A percentile compares a stretch with the other conserved stretches of the same genome.
phyloP scores from a whole-genome alignment of 2,888 invertebrate genomes.

The Ditula angustiorana region DNA sequence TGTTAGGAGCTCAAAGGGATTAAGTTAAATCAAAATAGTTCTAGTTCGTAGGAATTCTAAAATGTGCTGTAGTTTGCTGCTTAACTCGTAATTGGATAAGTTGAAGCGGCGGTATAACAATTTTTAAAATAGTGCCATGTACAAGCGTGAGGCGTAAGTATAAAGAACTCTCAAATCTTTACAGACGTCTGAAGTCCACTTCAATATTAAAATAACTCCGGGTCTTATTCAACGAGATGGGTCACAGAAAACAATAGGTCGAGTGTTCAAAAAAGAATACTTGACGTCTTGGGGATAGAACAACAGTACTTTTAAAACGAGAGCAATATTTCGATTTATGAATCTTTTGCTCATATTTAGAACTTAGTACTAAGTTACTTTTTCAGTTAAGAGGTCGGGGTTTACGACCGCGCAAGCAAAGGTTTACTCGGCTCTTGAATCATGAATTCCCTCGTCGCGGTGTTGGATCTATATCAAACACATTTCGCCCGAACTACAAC shows the following conservation, averaged over 20 bases:
- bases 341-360: neutral
- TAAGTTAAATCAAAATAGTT: conserved; percentile 1
- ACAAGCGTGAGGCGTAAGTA: neutral
- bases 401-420: conserved; percentile 13
- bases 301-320: neutral
- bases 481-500: conserved; percentile 2
- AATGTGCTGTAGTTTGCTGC: neutral
- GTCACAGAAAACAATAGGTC: neutral
- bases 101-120: neutral
- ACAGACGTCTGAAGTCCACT: neutral
- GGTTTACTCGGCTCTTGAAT: conserved; percentile 2
- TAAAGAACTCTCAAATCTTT: neutral
- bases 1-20: neutral
- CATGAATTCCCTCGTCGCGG: conserved; percentile 21
- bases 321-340: neutral
- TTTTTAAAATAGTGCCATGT: neutral
- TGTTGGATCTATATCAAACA: conserved; percentile 13
- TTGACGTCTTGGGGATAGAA: neutral
- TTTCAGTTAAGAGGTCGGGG: conserved; percentile 2
- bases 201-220: neutral
- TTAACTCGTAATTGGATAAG: neutral
- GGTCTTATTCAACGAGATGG: neutral
- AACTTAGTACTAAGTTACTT: neutral
- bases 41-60: neutral
- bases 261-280: neutral